phyloP scores from a whole-genome alignment of 2,113 vertebrate genomes.

The Channa argus region DNA sequence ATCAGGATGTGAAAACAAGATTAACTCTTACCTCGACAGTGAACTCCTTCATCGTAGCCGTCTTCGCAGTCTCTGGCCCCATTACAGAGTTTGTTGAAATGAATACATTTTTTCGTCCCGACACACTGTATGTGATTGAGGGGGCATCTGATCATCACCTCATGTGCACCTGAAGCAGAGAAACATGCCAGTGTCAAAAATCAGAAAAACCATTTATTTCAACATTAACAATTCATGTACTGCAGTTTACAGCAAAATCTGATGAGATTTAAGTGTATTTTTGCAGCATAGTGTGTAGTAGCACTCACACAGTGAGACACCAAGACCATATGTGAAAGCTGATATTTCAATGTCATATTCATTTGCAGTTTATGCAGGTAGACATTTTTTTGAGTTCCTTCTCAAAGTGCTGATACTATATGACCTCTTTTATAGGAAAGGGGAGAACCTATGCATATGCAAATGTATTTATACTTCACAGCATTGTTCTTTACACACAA shows the following conservation, averaged over 20 bases:
- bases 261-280: conserved; percentile 6
- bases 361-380: conserved; percentile 24
- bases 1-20: neutral
- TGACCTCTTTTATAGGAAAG: conserved; percentile 37
- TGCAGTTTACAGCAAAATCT: neutral
- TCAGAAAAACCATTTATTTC: neutral
- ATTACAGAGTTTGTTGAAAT: conserved; percentile 94
- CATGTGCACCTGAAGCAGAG: conserved; percentile 85
- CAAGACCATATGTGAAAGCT: conserved; percentile 3
- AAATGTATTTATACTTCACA: conserved; percentile 68
- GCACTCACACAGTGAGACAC: neutral
- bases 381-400: conserved; percentile 6
- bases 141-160: conserved; percentile 88
- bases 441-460: conserved; percentile 59
- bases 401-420: conserved; percentile 59
- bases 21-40: conserved; percentile 91
- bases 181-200: conserved; percentile 16
- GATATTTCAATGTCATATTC: conserved; percentile 10
- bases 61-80: conserved; percentile 91
- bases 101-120: conserved; percentile 90
- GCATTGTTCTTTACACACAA: conserved; percentile 63
- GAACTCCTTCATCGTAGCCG: conserved; percentile 92
- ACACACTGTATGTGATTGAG: conserved; percentile 91
- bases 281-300: neutral
- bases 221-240: conserved; percentile 27